These are phyloP conservation scores for Campoplex capitator DNA, from an alignment of 2,888 invertebrate genomes.

Conservation along the genomic window DNA sequence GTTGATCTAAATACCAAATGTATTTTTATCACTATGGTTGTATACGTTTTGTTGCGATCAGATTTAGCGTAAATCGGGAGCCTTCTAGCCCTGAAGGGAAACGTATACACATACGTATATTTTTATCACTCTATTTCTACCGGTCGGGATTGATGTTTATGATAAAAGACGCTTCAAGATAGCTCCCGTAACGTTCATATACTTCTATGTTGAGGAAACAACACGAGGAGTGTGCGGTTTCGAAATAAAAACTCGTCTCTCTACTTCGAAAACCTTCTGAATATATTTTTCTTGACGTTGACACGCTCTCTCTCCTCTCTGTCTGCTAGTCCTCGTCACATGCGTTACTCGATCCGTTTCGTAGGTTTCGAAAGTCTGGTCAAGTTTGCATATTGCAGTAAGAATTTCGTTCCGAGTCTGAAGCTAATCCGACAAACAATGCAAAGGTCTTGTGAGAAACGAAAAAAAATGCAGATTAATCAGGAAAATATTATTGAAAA, in stretches of 20 bases:
- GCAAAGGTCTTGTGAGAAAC: neutral
- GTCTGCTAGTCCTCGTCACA: neutral
- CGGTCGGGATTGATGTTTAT: constrained; percentile 7
- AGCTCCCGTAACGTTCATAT: neutral
- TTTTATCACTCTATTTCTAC: neutral
- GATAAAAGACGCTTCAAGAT: neutral
- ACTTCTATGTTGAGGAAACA: constrained; percentile 13
- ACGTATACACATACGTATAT: neutral
- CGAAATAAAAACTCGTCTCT: constrained; percentile 19
- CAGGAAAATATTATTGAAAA: neutral
- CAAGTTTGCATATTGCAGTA: neutral
- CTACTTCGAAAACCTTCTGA: neutral
- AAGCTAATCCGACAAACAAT: neutral
- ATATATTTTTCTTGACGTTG: constrained; percentile 1
- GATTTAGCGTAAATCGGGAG: too few species aligned
- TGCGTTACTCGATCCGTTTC: constrained; percentile 10
- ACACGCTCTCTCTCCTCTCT: neutral
- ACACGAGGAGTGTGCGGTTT: neutral
- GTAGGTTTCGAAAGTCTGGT: constrained; percentile 1
- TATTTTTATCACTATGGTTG: neutral
- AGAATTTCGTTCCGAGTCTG: neutral
- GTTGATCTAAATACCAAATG: neutral
- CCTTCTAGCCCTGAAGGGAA: too few species aligned
- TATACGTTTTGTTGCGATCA: too few species aligned
- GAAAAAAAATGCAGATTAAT: neutral